Percentiles rank a stretch among this genome's conserved stretches.
These are phyloP conservation scores for Panthera leo DNA, from an alignment of 2,113 vertebrate genomes.

Conservation along the genomic window DNA sequence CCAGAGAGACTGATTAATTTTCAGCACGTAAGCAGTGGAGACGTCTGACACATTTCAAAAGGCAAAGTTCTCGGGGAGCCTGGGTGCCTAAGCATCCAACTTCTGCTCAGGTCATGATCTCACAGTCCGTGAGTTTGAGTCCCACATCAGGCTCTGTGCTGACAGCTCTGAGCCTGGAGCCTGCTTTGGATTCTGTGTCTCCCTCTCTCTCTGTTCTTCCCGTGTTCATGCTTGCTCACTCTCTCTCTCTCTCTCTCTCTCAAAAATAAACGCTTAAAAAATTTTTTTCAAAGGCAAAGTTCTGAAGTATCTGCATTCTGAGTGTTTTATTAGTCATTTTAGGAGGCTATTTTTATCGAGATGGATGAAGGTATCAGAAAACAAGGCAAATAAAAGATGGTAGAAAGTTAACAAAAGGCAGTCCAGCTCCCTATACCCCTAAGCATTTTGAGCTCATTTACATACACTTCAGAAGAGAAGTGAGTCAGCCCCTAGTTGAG, in stretches of 20 bases:
- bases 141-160: no score
- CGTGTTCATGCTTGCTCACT: no score
- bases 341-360: constrained; percentile 27
- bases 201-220: no score
- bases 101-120: no score
- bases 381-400: background rate
- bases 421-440: background rate
- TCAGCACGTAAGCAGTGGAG: background rate
- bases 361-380: background rate
- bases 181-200: no score
- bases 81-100: no score
- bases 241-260: no score
- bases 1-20: background rate
- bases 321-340: background rate
- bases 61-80: background rate
- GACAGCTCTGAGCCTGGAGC: no score
- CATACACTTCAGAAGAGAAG: background rate
- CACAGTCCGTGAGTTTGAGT: no score
- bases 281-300: background rate
- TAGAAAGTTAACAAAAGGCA: background rate
- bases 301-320: background rate
- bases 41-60: constrained; percentile 21
- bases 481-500: background rate
- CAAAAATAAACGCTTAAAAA: no score
- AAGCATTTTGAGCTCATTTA: background rate